Conservation (phyloP, 2,888 invertebrate species). For the Corbicula japonica region DNA sequence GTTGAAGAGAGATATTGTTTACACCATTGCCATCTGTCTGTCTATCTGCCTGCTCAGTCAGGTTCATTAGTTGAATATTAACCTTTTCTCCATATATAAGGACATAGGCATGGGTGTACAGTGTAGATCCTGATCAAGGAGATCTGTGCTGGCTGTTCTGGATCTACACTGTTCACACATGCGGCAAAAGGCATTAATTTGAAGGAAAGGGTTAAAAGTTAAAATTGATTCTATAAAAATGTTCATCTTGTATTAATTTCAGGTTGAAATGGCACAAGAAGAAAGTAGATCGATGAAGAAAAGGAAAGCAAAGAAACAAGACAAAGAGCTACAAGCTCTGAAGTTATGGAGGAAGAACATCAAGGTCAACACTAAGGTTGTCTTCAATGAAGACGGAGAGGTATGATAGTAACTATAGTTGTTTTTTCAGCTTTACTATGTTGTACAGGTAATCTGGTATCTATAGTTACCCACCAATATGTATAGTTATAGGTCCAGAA, state of each 20-base stretch:
- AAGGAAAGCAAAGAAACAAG: constrained; percentile 88
- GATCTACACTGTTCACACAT: too few relatives aligned
- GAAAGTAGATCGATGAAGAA: constrained; percentile 38
- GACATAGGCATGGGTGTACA: too few relatives aligned
- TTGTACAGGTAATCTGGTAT: not conserved
- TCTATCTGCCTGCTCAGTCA: too few relatives aligned
- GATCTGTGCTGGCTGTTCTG: too few relatives aligned
- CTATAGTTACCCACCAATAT: not conserved
- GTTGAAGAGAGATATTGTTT: too few relatives aligned
- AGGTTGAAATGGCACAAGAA: constrained; percentile 19
- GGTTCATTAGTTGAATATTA: too few relatives aligned
- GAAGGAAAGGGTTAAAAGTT: too few relatives aligned
- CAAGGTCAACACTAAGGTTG: constrained; percentile 93
- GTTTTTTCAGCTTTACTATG: not conserved
- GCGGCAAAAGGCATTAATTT: too few relatives aligned
- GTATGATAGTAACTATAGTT: constrained; percentile 77
- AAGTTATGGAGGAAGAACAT: constrained; percentile 95
- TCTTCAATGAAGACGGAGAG: constrained; percentile 95
- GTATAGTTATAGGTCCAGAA: not conserved
- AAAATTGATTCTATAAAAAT: too few relatives aligned
- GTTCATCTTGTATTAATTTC: not conserved
- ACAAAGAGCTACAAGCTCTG: constrained; percentile 96
- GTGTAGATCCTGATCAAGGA: too few relatives aligned
- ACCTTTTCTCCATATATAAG: too few relatives aligned
- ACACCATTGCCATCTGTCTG: too few relatives aligned